A percentile compares a stretch with the other conserved stretches of the same genome.
Evolutionary conservation across 2,888 invertebrate species (phyloP).

Genomic region (Petrophora chlorosata): DNA sequence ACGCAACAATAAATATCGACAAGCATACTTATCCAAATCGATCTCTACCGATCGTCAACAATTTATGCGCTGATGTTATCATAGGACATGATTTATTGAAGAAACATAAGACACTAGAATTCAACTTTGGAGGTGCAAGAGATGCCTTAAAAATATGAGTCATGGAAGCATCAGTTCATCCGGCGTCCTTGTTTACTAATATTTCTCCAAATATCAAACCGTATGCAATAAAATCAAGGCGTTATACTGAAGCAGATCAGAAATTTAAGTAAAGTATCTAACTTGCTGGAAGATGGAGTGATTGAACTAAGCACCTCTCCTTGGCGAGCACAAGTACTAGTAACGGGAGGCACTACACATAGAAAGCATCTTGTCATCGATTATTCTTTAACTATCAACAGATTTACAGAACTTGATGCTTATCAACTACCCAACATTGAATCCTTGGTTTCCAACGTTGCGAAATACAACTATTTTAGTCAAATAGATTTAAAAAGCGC

Average conservation of each 20-base stretch:
- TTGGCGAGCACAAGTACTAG: conserved; percentile 1
- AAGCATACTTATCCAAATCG: too few species aligned
- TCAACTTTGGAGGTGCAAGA: too few species aligned
- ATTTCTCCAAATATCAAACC: background rate
- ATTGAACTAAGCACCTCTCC: background rate
- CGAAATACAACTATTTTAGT: background rate
- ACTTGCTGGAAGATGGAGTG: background rate
- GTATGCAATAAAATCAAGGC: background rate
- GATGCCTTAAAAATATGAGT: background rate
- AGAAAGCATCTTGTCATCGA: background rate
- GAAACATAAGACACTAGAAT: too few species aligned
- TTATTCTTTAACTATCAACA: conserved; percentile 1
- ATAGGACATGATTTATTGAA: too few species aligned
- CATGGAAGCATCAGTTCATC: background rate
- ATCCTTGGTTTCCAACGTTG: background rate
- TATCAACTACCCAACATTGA: background rate
- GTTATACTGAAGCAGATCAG: background rate
- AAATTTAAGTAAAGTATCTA: background rate
- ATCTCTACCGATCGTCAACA: too few species aligned
- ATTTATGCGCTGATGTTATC: too few species aligned
- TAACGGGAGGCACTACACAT: background rate
- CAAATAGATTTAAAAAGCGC: too few species aligned
- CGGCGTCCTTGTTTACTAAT: background rate
- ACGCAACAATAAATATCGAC: too few species aligned
- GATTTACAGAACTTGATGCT: background rate